Evolutionary conservation across 1,140 invertebrate genomes (phyloP), one percentile per base, ranked within the genome.

Genomic region (Fopius arisanus): DNA sequence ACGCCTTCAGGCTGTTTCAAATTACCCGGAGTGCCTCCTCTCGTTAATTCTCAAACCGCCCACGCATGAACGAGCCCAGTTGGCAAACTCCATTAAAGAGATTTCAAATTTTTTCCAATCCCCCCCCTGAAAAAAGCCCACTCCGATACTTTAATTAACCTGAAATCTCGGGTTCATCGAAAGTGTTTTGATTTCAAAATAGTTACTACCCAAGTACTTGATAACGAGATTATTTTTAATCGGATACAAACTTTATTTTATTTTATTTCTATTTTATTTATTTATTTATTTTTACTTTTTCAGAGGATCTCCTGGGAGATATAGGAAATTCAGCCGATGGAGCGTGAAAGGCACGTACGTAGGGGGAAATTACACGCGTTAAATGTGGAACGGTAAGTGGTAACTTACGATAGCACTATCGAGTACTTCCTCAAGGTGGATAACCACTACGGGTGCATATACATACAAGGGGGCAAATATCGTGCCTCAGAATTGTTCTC

Each of bases 391-490:
- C 28, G 67, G 41, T 67, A 70, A 77, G 72, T 41, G 41, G 63
- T 33, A 65, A 23, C 43, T 40, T 23, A 65, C 31, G 72, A 77
- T 66, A 77, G 63, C 48, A 69, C 72, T 78, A 79, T 79, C 66
- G 5, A 67, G 65, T 23, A 63, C 65, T 21, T 9, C 6, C 19
- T 26, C 21, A 74, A 40, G 59, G 29, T 59, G 19, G 59, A 19
- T 43, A 16, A 59, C 31, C 29, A 23, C 37, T n/a, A 40, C 43
- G 28, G 14, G 62, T 16, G 14, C 40, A 31, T 31, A 37, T 31
- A 28, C 65, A 40, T 31, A 37, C 33, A 37, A 37, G 12, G 33
- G 33, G 9, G 33, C 7, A 48, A 48, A 48, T 48, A 48, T 48
- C 54, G 14, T 59, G n/a, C n/a, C 54, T 10, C 19, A 26, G 54